Percentiles rank a stretch among this genome's conserved stretches.
Conservation (phyloP, 2,888 invertebrate species). For the Pristionchus mayeri region DNA sequence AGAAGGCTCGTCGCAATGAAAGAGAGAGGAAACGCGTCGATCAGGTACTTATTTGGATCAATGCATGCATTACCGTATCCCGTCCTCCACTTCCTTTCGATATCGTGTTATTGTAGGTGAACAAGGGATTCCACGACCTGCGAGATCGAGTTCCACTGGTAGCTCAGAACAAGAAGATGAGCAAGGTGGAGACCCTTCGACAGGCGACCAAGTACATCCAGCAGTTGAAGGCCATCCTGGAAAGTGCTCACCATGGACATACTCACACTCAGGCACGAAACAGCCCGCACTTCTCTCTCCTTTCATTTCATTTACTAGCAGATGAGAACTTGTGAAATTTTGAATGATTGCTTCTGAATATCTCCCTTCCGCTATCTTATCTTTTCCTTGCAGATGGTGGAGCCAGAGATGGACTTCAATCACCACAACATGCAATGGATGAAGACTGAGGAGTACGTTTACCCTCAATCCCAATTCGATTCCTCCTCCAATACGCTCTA, state of each 20-base stretch:
- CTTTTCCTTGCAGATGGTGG: background rate
- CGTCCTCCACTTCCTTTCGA: background rate
- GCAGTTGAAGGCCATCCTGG: conserved; percentile 54
- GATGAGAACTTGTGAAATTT: background rate
- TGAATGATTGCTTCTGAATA: too few species aligned
- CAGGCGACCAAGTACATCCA: conserved; percentile 62
- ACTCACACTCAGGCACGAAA: background rate
- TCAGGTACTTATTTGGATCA: conserved; percentile 51
- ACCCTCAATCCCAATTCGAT: conserved; percentile 36
- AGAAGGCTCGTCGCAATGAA: conserved; percentile 60
- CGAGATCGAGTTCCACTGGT: conserved; percentile 56
- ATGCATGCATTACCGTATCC: background rate
- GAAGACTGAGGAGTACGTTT: conserved; percentile 28
- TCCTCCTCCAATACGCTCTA: background rate
- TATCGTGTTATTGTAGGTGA: conserved; percentile 54
- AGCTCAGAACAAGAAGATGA: conserved; percentile 59
- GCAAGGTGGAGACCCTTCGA: conserved; percentile 64
- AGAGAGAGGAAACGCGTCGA: conserved; percentile 63
- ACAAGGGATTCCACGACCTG: conserved; percentile 60
- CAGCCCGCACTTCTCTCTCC: background rate
- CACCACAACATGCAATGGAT: background rate
- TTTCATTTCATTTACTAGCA: background rate
- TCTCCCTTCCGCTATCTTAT: background rate
- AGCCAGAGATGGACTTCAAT: background rate
- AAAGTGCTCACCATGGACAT: background rate